Evolutionary conservation across 2,113 vertebrate species (phyloP), one percentile per base, ranked within the genome.

Genomic region (Pyrgilauda ruficollis): DNA sequence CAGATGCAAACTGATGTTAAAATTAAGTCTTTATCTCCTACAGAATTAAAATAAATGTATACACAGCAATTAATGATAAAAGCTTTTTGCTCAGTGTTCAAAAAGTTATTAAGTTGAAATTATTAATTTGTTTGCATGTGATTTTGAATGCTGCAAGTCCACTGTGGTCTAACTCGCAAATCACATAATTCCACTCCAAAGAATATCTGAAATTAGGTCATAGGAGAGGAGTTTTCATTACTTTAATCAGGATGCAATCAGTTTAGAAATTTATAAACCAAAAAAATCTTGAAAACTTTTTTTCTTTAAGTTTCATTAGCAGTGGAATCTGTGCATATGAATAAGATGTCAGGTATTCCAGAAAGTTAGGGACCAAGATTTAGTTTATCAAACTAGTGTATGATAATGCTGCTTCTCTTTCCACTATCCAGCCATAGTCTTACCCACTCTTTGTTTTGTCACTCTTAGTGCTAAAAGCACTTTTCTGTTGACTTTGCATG

Each of bases 191-290:
- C 15, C 1, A 0, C 5, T 62, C 10, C 16, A 76, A 92, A 59
- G 31, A 61, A 33, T 9, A 69, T 26, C 30, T 55, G 6, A 16
- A 49, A 13, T 49, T 61, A 26, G 12, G 28, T 53, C 30, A 56
- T 0, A 62, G 50, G 4, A 47, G 5, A 8, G 4, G 13, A 3
- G 3, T 1, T 2, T 11, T 53, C 31, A 55, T 27, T 69, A 50
- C 9, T 47, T 30, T 47, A 8, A 69, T 37, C 22, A 74, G 11
- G 6, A 61, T 24, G 33, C 22, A 87, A 64, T 33, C 23, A 28
- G 5, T 58, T 78, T 4, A 61, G 30, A 87, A 79, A 68, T 37
- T 27, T 14, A 35, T 20, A 55, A 81, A 5, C 10, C 44, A 77
- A 41, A 39, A 39, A 43, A 26, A 5, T 4, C n/a, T 23, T 50